Conservation (phyloP, 2,797 vertebrate genomes). For the Danio choprae region DNA sequence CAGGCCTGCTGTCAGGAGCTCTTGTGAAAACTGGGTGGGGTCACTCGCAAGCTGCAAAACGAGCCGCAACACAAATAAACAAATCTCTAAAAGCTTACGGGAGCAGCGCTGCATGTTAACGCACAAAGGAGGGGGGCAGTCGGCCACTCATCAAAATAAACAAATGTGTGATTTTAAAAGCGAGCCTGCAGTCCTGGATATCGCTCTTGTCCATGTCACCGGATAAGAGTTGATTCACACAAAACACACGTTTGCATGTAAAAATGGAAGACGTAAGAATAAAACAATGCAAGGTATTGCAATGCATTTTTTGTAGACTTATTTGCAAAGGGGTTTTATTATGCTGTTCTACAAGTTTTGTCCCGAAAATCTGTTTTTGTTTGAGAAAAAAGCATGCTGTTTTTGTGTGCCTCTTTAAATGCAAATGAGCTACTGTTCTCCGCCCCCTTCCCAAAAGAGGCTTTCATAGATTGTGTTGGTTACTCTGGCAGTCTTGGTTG, state of each 20-base stretch:
- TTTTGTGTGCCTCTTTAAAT: too few relatives aligned
- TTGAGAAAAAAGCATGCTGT: too few relatives aligned
- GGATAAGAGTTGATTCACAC: slow-evolving; percentile 31
- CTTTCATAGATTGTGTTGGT: too few relatives aligned
- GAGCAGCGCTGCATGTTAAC: slow-evolving; percentile 80
- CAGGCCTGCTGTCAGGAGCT: slow-evolving; percentile 84
- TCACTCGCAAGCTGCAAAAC: slow-evolving; percentile 85
- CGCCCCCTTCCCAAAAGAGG: too few relatives aligned
- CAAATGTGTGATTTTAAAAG: slow-evolving; percentile 45
- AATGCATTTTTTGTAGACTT: too few relatives aligned
- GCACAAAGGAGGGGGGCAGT: slow-evolving; percentile 45
- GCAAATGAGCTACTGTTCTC: too few relatives aligned
- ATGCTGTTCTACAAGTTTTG: too few relatives aligned
- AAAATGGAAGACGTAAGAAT: background rate
- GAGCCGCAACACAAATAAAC: slow-evolving; percentile 86
- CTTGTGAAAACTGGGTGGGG: slow-evolving; percentile 85
- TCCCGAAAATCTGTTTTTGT: too few relatives aligned
- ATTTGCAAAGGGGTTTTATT: too few relatives aligned
- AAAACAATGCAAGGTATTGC: background rate
- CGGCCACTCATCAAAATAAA: slow-evolving; percentile 39
- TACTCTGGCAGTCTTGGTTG: too few relatives aligned
- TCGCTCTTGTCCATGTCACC: slow-evolving; percentile 24
- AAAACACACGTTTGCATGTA: background rate
- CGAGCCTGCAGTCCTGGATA: slow-evolving; percentile 9
- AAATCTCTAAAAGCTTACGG: slow-evolving; percentile 81